Percentiles rank a stretch among this genome's conserved stretches.
Conservation (phyloP, 2,888 invertebrate species). For the Nasonia oneida region DNA sequence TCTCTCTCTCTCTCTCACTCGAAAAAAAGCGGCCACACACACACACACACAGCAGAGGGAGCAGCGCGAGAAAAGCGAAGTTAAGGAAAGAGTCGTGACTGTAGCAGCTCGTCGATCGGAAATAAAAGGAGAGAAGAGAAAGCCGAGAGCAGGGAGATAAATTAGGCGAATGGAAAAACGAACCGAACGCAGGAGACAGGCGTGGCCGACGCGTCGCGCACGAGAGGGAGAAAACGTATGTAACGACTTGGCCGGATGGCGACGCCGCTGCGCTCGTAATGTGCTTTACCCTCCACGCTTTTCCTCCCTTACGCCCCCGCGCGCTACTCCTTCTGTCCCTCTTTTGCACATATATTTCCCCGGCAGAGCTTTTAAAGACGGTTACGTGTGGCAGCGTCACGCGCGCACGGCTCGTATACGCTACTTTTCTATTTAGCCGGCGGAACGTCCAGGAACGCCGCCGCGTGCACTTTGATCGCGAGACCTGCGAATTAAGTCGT, state of each 20-base stretch:
- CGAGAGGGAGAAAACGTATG: conserved; percentile 4
- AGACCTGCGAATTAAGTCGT: background rate
- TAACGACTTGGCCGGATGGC: conserved; percentile 35
- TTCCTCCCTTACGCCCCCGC: background rate
- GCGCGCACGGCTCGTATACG: background rate
- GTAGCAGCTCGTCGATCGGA: background rate
- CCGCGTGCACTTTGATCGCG: background rate
- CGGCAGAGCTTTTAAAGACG: background rate
- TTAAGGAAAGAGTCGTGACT: conserved; percentile 2
- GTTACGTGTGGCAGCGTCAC: background rate
- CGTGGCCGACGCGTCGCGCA: conserved; percentile 8
- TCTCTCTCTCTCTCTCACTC: no score
- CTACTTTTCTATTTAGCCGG: background rate
- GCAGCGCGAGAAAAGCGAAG: background rate
- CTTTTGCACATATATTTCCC: conserved; percentile 2
- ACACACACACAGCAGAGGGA: background rate
- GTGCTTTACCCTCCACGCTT: conserved; percentile 17
- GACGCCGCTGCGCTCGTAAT: conserved; percentile 13
- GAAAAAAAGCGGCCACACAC: no score
- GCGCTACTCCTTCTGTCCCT: background rate
- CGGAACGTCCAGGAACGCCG: background rate
- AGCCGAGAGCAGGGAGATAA: background rate
- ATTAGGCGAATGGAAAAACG: conserved; percentile 40
- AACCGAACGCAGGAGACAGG: conserved; percentile 11
- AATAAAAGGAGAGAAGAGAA: conserved; percentile 1